Conservation (phyloP, 1,140 invertebrate genomes). For the Vollenhovia emeryi region DNA sequence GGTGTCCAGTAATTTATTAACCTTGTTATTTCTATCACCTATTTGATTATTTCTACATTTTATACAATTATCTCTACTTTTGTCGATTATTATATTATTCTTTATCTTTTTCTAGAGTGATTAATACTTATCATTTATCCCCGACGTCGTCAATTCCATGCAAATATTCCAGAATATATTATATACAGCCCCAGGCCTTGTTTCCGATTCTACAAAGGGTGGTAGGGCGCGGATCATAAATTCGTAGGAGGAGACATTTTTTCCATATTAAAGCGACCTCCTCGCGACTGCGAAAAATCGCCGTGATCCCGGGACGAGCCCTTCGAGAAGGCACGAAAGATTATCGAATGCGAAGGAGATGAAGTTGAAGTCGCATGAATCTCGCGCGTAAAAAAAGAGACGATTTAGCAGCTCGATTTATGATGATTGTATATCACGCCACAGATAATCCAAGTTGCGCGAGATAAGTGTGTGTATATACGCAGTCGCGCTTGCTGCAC, state of each 20-base stretch:
- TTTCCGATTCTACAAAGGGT: not conserved
- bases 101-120: not conserved
- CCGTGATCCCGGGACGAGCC: not conserved
- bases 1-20: not conserved
- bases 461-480: slow-evolving; percentile 57
- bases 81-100: not conserved
- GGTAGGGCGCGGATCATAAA: slow-evolving; percentile 5
- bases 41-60: not conserved
- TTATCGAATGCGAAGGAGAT: slow-evolving; percentile 58
- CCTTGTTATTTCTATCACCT: not conserved
- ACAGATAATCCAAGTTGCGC: slow-evolving; percentile 77
- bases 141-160: not conserved
- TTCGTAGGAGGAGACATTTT: slow-evolving; percentile 24
- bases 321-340: slow-evolving; percentile 46
- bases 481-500: slow-evolving; percentile 60
- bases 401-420: slow-evolving; percentile 74
- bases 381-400: slow-evolving; percentile 6
- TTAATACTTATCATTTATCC: not conserved
- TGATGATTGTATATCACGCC: slow-evolving; percentile 77
- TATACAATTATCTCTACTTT: not conserved
- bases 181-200: slow-evolving; percentile 10
- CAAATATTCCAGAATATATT: slow-evolving; percentile 15
- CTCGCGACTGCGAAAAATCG: slow-evolving; percentile 28
- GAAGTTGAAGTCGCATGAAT: slow-evolving; percentile 47
- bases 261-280: slow-evolving; percentile 33